Evolutionary conservation across 92 coral and sea anemone species (phyloP), one percentile per base, ranked within the genome.

Genomic region (Porites divaricata): DNA sequence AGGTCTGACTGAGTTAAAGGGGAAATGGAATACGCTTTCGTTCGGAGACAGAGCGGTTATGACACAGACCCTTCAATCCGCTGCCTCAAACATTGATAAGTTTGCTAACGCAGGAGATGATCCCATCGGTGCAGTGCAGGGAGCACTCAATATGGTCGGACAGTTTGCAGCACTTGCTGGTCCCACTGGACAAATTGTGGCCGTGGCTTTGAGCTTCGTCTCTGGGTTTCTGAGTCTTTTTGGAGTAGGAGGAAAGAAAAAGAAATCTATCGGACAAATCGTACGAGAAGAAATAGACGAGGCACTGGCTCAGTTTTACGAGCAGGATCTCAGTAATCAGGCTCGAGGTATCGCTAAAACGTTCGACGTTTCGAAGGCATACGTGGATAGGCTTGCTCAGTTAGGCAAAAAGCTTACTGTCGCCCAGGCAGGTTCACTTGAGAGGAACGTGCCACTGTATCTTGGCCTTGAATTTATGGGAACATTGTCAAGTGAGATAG

Each of bases 181-280:
- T 5, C 89, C 89, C 2, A 72, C 61, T 52, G 89, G 89, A 12
- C 78, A 73, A 19, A 70, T 86, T 9, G 78, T 81, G 2, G 62
- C 35, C 2, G 78, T 80, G 22, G 86, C 86, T 19, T 22, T 86
- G 14, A 72, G 77, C n/a, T 86, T 86, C 64, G 64, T 86, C 17
- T 69, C 89, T 53, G 89, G 89, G 2, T 65, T 86, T 48, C 89
- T 86, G 20, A 80, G 89, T 67, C 65, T 86, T 10, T 86, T 86
- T 69, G 89, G 89, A 19, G 51, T 75, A 22, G 86, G 86, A n/a
- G n/a, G 78, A 15, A 77, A 78, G 70, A 72, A 79, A 15, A 67
- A 64, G 35, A 79, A 52, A 19, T 67, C 89, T 45, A 72, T 85
- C 65, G 89, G 62, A 25, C 68, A 85, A 72, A 85, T 85, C 70